Evolutionary conservation across 2,888 invertebrate genomes (phyloP).

Genomic region (Ophion costatus): DNA sequence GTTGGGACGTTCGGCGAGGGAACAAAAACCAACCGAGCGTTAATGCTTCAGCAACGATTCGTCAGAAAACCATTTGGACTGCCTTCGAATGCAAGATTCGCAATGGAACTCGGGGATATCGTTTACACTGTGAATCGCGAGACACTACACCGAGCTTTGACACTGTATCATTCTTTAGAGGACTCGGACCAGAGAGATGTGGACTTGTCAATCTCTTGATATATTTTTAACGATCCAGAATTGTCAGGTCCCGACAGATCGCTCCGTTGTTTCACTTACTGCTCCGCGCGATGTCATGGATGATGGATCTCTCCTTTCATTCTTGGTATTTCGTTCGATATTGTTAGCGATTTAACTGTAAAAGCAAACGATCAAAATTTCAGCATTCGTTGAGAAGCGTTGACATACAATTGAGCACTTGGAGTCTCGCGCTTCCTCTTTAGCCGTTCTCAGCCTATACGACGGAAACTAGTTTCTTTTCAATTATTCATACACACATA

Average conservation of each 20-base stretch:
- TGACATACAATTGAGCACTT: constrained; percentile 52
- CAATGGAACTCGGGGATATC: constrained; percentile 1
- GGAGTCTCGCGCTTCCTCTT: constrained; percentile 39
- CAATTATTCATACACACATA: neutral
- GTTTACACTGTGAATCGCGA: neutral
- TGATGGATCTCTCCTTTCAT: constrained; percentile 5
- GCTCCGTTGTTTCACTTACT: constrained; percentile 19
- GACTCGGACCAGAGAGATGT: neutral
- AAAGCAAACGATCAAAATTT: constrained; percentile 54
- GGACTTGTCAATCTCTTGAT: constrained; percentile 1
- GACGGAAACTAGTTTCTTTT: constrained; percentile 3
- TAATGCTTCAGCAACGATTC: constrained; percentile 41
- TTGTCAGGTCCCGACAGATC: constrained; percentile 22
- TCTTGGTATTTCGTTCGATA: constrained; percentile 28
- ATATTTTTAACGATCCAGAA: constrained; percentile 4
- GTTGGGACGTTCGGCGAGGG: neutral
- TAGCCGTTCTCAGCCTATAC: neutral
- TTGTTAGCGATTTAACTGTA: constrained; percentile 46
- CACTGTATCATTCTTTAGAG: neutral
- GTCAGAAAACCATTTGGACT: constrained; percentile 72
- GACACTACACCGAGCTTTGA: neutral
- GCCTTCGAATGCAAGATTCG: constrained; percentile 16
- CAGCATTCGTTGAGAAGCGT: constrained; percentile 19
- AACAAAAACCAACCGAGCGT: neutral
- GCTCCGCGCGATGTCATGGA: constrained; percentile 19